Evolutionary conservation across 2,113 vertebrate genomes (phyloP).

Genomic region (Girardinichthys multiradiatus): DNA sequence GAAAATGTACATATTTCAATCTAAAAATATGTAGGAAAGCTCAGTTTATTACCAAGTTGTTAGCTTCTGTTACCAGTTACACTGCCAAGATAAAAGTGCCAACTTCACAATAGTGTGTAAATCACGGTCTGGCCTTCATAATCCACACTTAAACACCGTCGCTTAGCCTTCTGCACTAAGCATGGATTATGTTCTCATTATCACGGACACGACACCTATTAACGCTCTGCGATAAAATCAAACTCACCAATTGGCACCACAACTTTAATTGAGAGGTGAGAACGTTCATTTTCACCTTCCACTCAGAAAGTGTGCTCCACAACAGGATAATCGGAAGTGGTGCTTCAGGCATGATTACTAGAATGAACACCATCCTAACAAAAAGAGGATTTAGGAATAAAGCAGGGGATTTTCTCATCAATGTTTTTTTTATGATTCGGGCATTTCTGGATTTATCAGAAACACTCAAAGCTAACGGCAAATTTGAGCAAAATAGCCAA

Average conservation of each 20-base stretch:
- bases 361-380: constrained; percentile 63
- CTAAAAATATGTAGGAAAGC: constrained; percentile 1
- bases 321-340: constrained; percentile 46
- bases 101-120: constrained; percentile 16
- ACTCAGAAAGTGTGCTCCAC: constrained; percentile 49
- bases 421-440: constrained; percentile 37
- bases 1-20: background rate
- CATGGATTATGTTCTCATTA: constrained; percentile 61
- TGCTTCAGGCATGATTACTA: constrained; percentile 61
- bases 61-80: constrained; percentile 18
- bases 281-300: constrained; percentile 69
- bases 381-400: constrained; percentile 63
- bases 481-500: constrained; percentile 26
- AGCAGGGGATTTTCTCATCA: constrained; percentile 58
- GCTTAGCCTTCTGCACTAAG: constrained; percentile 21
- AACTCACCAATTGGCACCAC: constrained; percentile 39
- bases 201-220: constrained; percentile 50
- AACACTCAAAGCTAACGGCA: constrained; percentile 24
- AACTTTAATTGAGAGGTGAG: constrained; percentile 47
- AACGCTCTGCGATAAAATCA: constrained; percentile 59
- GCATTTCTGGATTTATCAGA: constrained; percentile 53
- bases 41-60: constrained; percentile 9
- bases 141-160: constrained; percentile 19
- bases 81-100: constrained; percentile 17
- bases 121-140: constrained; percentile 33